Percentiles rank a stretch among this genome's conserved stretches.
Conservation (phyloP, 2,797 vertebrate genomes). For the Aotus griseimembra region DNA sequence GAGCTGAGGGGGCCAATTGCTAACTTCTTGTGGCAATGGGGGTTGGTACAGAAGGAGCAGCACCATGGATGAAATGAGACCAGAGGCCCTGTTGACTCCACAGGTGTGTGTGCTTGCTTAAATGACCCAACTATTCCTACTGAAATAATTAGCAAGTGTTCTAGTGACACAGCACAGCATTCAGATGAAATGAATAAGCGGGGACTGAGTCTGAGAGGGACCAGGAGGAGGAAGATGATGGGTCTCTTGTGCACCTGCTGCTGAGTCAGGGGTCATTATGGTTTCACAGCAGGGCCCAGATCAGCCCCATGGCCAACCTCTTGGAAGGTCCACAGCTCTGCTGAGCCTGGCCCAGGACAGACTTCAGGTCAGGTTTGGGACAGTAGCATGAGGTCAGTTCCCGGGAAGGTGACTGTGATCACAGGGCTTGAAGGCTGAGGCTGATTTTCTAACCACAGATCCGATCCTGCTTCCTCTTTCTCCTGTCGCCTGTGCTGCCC, state of each 20-base stretch:
- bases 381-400: background rate
- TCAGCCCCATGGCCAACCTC: background rate
- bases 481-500: accelerated
- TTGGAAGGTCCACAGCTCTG: background rate
- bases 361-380: background rate
- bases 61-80: background rate
- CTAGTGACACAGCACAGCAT: background rate
- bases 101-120: background rate
- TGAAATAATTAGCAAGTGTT: background rate
- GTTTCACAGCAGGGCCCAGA: background rate
- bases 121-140: accelerated
- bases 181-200: background rate
- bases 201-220: background rate
- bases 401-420: background rate
- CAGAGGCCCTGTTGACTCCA: background rate
- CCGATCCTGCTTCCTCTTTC: too few species aligned
- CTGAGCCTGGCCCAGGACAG: background rate
- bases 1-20: background rate
- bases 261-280: too few species aligned
- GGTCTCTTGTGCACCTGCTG: background rate
- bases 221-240: background rate
- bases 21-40: background rate
- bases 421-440: background rate
- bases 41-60: background rate
- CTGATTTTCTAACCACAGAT: background rate